Conservation (phyloP, 2,888 invertebrate species). For the Xiphydria camelus region DNA sequence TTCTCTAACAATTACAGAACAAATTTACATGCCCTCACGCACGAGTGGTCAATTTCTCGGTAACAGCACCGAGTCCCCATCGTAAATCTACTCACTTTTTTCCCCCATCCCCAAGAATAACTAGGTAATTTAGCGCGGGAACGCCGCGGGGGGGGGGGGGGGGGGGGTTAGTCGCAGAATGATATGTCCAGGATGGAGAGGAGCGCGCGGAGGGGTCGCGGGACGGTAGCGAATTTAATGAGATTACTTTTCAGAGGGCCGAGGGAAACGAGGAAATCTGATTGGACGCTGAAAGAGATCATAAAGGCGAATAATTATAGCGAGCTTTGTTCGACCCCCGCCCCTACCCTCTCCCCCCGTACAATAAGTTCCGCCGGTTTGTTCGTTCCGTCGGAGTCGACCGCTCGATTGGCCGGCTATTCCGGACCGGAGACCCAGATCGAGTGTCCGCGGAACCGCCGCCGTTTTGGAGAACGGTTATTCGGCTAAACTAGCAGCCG, state of each 20-base stretch:
- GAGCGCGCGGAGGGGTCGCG: constrained; percentile 17
- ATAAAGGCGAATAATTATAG: constrained; percentile 52
- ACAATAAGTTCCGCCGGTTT: constrained; percentile 24
- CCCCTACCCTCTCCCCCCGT: no score
- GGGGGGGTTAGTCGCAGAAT: constrained; percentile 11
- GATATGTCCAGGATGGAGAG: neutral
- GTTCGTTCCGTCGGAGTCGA: constrained; percentile 15
- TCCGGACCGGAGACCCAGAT: constrained; percentile 2
- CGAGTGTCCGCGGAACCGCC: constrained; percentile 10
- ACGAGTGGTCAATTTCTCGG: no score
- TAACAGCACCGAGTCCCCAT: no score
- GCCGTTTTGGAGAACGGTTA: neutral
- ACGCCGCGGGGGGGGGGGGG: constrained; percentile 21
- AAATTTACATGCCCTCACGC: no score
- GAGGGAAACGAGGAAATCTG: constrained; percentile 48
- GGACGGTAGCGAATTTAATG: constrained; percentile 42
- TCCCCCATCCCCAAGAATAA: no score
- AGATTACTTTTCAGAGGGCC: constrained; percentile 44
- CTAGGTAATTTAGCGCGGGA: no score
- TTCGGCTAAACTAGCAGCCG: constrained; percentile 25
- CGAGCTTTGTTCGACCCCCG: constrained; percentile 44
- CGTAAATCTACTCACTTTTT: no score
- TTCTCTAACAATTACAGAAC: no score
- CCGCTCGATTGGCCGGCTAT: constrained; percentile 9
- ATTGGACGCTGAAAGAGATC: constrained; percentile 52